Evolutionary conservation across 2,888 invertebrate species (phyloP).

Genomic region (Cordilura impudica): DNA sequence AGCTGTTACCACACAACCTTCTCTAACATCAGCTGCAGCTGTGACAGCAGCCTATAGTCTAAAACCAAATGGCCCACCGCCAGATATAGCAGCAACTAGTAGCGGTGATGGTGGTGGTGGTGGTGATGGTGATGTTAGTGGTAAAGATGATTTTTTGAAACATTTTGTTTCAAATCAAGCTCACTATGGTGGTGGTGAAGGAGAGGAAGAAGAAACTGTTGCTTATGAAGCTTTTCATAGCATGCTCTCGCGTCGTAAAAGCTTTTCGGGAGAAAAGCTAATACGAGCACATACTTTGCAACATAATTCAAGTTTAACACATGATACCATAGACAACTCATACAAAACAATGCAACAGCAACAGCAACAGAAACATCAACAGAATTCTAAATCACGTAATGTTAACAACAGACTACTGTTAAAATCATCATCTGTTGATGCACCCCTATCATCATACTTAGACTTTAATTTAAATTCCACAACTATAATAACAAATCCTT

Average conservation of each 20-base stretch:
- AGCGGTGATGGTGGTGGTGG: constrained; percentile 43
- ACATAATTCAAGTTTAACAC: constrained; percentile 63
- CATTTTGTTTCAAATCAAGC: constrained; percentile 45
- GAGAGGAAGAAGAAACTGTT: constrained; percentile 70
- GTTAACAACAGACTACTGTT: constrained; percentile 58
- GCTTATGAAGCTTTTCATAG: constrained; percentile 74
- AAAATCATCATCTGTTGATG: constrained; percentile 70
- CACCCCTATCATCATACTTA: constrained; percentile 41
- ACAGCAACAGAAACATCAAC: constrained; percentile 8
- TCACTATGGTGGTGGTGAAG: not conserved
- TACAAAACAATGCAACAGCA: constrained; percentile 1
- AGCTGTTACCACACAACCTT: constrained; percentile 67
- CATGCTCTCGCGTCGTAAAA: constrained; percentile 69
- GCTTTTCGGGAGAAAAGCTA: constrained; percentile 68
- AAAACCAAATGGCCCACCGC: constrained; percentile 26
- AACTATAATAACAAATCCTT: constrained; percentile 34
- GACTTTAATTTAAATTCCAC: constrained; percentile 54
- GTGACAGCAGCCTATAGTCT: not conserved
- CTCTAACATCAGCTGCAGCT: constrained; percentile 58
- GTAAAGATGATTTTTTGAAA: constrained; percentile 27
- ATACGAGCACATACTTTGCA: constrained; percentile 63
- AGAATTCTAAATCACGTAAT: constrained; percentile 62
- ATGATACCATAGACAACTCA: constrained; percentile 65
- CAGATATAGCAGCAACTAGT: constrained; percentile 65
- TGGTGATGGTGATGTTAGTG: not conserved